Evolutionary conservation across 2,797 vertebrate genomes (phyloP).

Genomic region (Dermochelys coriacea): DNA sequence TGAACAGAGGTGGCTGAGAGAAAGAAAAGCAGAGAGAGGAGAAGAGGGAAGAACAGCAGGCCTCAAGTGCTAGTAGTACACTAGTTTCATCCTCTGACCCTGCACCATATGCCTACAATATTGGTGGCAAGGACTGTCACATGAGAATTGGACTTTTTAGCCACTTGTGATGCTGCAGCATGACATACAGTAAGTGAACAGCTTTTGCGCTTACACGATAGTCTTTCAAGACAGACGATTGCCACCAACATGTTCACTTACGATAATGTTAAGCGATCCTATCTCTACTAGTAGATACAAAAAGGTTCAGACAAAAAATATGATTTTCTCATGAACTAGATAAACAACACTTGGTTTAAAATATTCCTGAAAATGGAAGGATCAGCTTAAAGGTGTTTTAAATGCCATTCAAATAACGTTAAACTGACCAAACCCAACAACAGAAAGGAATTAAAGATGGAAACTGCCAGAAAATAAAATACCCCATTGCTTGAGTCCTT

Average conservation of each 20-base stretch:
- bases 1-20: too few relatives aligned
- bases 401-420: constrained; percentile 33
- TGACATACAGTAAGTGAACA: neutral
- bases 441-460: neutral
- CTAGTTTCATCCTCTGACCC: neutral
- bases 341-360: neutral
- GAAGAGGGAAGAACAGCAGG: too few relatives aligned
- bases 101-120: neutral
- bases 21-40: too few relatives aligned
- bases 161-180: neutral
- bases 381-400: neutral
- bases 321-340: neutral
- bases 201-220: neutral
- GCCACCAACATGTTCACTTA: neutral
- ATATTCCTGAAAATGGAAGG: neutral
- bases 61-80: neutral
- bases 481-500: accelerated
- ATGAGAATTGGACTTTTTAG: neutral
- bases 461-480: constrained; percentile 3
- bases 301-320: neutral
- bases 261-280: neutral
- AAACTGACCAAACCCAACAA: constrained; percentile 8
- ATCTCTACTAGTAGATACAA: neutral
- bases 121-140: neutral
- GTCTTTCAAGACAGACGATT: neutral